A percentile compares a stretch with the other conserved stretches of the same genome.
Conservation (phyloP, 1,140 invertebrate species). For the Megalopta genalis region DNA sequence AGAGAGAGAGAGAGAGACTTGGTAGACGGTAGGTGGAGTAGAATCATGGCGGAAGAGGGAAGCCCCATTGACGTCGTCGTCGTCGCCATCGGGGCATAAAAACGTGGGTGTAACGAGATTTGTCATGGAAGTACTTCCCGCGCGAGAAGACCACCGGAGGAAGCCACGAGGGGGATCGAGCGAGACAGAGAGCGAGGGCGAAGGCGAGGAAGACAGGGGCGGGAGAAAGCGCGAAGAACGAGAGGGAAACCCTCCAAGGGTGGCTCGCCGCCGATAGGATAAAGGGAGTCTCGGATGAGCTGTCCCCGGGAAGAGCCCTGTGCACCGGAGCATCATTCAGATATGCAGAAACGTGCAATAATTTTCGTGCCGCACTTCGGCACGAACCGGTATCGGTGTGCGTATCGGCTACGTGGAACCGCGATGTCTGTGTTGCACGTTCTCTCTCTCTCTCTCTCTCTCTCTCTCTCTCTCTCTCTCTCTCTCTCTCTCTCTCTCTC, state of each 20-base stretch:
- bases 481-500: too few relatives aligned
- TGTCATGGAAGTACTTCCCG: conserved; percentile 71
- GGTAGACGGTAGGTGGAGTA: neutral
- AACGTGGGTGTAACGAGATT: conserved; percentile 74
- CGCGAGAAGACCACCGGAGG: conserved; percentile 2
- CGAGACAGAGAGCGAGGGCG: too few relatives aligned
- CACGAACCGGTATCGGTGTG: conserved; percentile 57
- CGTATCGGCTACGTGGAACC: neutral
- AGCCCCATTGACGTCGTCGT: conserved; percentile 59
- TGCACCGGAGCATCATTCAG: conserved; percentile 64
- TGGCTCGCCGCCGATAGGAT: conserved; percentile 50
- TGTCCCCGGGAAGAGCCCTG: conserved; percentile 36
- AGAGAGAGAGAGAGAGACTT: neutral
- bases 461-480: too few relatives aligned
- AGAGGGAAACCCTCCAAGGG: conserved; percentile 50
- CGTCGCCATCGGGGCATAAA: conserved; percentile 66
- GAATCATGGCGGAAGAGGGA: conserved; percentile 41
- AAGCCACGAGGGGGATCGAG: neutral
- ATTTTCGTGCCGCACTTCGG: conserved; percentile 68
- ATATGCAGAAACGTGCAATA: conserved; percentile 73
- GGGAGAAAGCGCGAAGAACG: neutral
- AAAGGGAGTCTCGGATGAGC: conserved; percentile 38
- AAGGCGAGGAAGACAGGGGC: too few relatives aligned
- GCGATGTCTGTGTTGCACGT: too few relatives aligned
- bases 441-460: too few relatives aligned